Evolutionary conservation across 2,797 vertebrate genomes (phyloP), one percentile per base, ranked within the genome.

Genomic region (Pseudocheirus occidentalis): DNA sequence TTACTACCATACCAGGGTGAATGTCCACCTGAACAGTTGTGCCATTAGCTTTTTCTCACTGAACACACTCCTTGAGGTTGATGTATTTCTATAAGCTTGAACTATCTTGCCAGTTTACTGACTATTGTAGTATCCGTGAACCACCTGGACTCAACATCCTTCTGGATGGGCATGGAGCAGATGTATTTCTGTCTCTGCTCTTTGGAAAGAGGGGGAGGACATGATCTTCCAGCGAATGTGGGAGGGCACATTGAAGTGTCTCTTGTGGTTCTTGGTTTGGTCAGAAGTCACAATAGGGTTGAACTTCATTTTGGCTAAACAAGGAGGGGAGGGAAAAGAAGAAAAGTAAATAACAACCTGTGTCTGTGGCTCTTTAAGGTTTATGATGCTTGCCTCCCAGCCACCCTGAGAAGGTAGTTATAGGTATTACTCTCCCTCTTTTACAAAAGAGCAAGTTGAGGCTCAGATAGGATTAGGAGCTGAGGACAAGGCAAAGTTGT

Each of bases 41-140:
- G 98, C 99, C 99, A 0, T 99, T 99, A 24, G 99, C 99, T 98
- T 99, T 99, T 98, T 99, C 99, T 59, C 99, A 99, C 98, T 99
- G 99, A 50, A 99, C 99, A 1, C 99, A 99, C 96, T 99, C 99
- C 53, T 99, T 99, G 99, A 99, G 99, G 99, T 99, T 96, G 99
- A 99, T n/a, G 99, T 99, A 98, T 99, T 99, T 96, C 99, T 99
- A 99, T 99, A 99, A 95, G 99, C 99, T 98, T 99, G 99, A 95
- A 99, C 99, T 11, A 99, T 99, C 98, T 99, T 99, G 98, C 99
- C 99, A 2, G 99, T 99, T 98, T 99, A 99, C 98, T 99, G 99
- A 96, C 99, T 99, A 98, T 99, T 99, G 99, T 99, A 99, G 98
- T 99, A 99, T 95, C 99, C 99, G 90, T 99, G 99, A 31, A 99